Evolutionary conservation across 1,140 invertebrate genomes (phyloP).

Genomic region (Psix sp.): DNA sequence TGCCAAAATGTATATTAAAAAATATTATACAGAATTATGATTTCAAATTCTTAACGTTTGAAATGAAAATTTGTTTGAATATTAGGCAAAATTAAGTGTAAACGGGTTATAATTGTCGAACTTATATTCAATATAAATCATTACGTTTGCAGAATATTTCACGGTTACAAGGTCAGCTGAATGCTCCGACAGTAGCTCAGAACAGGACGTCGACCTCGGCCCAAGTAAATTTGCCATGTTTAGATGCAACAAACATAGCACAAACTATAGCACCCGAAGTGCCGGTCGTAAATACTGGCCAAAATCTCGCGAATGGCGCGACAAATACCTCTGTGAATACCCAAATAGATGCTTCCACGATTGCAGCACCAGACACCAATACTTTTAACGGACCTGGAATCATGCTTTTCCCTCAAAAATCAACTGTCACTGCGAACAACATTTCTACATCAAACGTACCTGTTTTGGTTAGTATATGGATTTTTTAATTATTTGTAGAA

Average conservation of each 20-base stretch:
- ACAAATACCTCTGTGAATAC: conserved; percentile 66
- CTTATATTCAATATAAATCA: background rate
- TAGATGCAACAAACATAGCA: conserved; percentile 64
- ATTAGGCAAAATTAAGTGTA: conserved; percentile 26
- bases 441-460: conserved; percentile 77
- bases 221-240: conserved; percentile 65
- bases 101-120: conserved; percentile 15
- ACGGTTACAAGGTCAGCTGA: conserved; percentile 72
- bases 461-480: conserved; percentile 71
- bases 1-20: too few relatives aligned
- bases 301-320: conserved; percentile 66
- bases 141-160: conserved; percentile 69
- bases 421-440: conserved; percentile 65
- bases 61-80: too few relatives aligned
- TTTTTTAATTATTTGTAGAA: conserved; percentile 8
- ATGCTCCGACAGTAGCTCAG: conserved; percentile 64
- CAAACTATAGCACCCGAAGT: conserved; percentile 65
- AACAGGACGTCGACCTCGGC: conserved; percentile 64
- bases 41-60: too few relatives aligned
- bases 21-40: too few relatives aligned
- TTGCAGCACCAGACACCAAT: conserved; percentile 65
- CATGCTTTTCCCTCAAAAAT: conserved; percentile 77
- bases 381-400: conserved; percentile 78
- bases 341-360: conserved; percentile 68
- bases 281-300: conserved; percentile 60